phyloP scores from a whole-genome alignment of 2,113 vertebrate species.

The Phocoena sinus region DNA sequence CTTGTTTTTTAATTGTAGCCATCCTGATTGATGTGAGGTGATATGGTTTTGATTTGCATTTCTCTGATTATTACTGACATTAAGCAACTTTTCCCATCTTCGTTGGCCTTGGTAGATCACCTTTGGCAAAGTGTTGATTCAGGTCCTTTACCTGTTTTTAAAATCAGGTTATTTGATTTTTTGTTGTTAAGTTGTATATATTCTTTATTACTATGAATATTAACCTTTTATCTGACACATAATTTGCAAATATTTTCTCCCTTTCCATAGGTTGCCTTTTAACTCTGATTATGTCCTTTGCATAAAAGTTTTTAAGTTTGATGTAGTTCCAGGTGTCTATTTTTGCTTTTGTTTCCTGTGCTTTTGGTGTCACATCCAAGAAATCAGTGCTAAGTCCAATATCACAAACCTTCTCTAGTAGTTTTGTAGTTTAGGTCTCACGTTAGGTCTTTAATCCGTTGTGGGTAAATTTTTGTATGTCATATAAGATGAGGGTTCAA shows the following conservation, averaged over 20 bases:
- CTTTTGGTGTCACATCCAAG: not conserved
- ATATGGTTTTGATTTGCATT: not conserved
- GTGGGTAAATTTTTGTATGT: no score
- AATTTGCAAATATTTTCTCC: not conserved
- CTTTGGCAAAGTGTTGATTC: not conserved
- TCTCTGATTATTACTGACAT: not conserved
- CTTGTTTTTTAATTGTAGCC: not conserved
- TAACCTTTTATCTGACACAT: not conserved
- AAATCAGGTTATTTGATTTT: not conserved
- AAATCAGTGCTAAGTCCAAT: not conserved
- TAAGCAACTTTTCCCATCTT: not conserved
- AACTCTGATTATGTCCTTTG: not conserved
- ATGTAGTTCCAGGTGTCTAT: not conserved
- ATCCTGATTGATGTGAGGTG: not conserved
- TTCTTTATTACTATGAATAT: not conserved
- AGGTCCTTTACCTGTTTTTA: not conserved
- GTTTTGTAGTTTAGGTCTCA: not conserved
- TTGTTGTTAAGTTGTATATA: not conserved
- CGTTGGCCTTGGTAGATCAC: not conserved
- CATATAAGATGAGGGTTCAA: no score
- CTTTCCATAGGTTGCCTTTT: not conserved
- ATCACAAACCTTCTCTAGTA: not conserved
- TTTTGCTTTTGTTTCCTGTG: not conserved
- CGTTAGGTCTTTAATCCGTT: no score
- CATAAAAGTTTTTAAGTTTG: not conserved